Evolutionary conservation across 1,140 invertebrate genomes (phyloP).

Genomic region (Tyrophagus putrescentiae): DNA sequence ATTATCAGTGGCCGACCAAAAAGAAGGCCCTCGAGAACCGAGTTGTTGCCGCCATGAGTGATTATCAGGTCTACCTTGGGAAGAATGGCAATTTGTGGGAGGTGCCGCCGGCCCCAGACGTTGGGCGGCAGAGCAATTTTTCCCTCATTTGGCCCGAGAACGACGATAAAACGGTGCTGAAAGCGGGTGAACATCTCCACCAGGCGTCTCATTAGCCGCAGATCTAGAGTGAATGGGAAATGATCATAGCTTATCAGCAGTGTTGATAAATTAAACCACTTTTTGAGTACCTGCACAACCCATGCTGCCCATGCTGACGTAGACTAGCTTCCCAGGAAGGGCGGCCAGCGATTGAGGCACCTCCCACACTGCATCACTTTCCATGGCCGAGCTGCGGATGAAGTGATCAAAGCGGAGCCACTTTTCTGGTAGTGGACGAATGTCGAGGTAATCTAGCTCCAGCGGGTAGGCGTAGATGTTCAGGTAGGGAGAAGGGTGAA

Average conservation of each 20-base stretch:
- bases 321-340: constrained; percentile 20
- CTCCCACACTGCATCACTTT: constrained; percentile 5
- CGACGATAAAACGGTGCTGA: constrained; percentile 8
- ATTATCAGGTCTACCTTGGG: constrained; percentile 28
- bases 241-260: constrained; percentile 28
- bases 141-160: neutral
- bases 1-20: constrained; percentile 29
- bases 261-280: too few relatives aligned
- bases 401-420: constrained; percentile 21
- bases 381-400: neutral
- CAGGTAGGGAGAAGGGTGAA: constrained; percentile 16
- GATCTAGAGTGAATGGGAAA: too few relatives aligned
- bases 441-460: constrained; percentile 21
- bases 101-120: constrained; percentile 14
- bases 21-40: constrained; percentile 29
- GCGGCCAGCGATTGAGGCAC: constrained; percentile 5
- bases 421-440: constrained; percentile 7
- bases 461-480: constrained; percentile 22
- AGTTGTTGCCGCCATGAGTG: constrained; percentile 31
- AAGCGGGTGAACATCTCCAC: neutral
- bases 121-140: constrained; percentile 21
- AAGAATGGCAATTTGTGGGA: constrained; percentile 19
- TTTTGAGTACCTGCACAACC: constrained; percentile 30
- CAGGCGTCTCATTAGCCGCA: constrained; percentile 4
- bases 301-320: constrained; percentile 19